phyloP scores from a whole-genome alignment of 2,888 invertebrate genomes.

The Drosophila prolongata region DNA sequence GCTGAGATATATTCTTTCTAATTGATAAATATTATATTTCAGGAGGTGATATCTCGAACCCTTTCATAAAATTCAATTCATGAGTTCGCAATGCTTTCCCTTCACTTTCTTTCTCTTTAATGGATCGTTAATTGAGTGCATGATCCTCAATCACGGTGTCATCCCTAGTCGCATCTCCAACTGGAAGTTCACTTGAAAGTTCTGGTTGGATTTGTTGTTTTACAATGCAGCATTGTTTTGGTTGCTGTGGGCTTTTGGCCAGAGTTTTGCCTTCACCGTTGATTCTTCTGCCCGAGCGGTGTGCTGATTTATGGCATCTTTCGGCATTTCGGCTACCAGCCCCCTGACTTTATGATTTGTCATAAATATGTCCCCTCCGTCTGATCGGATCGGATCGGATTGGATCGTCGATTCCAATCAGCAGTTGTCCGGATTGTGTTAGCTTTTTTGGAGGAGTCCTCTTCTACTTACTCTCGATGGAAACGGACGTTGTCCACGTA shows the following conservation, averaged over 20 bases:
- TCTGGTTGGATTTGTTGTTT: constrained; percentile 37
- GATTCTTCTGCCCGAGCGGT: constrained; percentile 54
- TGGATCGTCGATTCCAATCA: constrained; percentile 20
- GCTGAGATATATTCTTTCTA: too few species aligned
- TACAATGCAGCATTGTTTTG: constrained; percentile 72
- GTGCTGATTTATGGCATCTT: constrained; percentile 81
- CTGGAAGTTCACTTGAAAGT: constrained; percentile 29
- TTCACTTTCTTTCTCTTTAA: not conserved
- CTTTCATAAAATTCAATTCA: not conserved
- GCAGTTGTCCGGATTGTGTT: constrained; percentile 3
- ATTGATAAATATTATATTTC: too few species aligned
- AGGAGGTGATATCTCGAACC: too few species aligned
- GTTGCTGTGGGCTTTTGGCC: constrained; percentile 33
- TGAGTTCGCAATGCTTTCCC: not conserved
- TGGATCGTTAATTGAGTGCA: constrained; percentile 22
- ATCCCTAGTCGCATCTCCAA: constrained; percentile 22
- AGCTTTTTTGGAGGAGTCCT: not conserved
- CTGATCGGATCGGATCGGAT: constrained; percentile 9
- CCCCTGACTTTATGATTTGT: constrained; percentile 70
- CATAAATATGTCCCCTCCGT: constrained; percentile 69
- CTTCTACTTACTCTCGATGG: constrained; percentile 87
- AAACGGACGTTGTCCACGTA: constrained; percentile 91
- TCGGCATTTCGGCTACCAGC: constrained; percentile 51
- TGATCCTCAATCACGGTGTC: constrained; percentile 23
- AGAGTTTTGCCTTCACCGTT: constrained; percentile 15